These are phyloP conservation scores for Pterois miles DNA, from an alignment of 2,797 vertebrate genomes.

Conservation along the genomic window DNA sequence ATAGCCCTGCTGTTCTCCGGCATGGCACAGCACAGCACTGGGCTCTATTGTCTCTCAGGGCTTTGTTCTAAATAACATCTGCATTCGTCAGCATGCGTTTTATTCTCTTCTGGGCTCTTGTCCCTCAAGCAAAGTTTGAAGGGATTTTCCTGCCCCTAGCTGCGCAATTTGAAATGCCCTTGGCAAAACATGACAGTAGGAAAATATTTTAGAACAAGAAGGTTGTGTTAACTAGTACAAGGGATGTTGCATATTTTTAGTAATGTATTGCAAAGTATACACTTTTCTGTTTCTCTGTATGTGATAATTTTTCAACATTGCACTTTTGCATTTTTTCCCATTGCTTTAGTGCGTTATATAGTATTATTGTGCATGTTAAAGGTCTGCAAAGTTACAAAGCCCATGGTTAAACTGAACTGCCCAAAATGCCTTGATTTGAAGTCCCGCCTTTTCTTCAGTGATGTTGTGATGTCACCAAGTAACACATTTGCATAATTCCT, in stretches of 20 bases:
- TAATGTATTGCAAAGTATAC: slow-evolving; percentile 3
- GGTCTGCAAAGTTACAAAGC: too few species aligned
- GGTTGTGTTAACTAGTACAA: slow-evolving; percentile 31
- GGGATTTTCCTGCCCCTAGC: slow-evolving; percentile 74
- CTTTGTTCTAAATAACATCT: slow-evolving; percentile 80
- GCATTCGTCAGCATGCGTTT: slow-evolving; percentile 78
- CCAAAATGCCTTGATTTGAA: too few species aligned
- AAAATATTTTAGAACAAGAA: slow-evolving; percentile 40
- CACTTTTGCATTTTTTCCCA: background rate
- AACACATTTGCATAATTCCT: too few species aligned
- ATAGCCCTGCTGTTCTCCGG: slow-evolving; percentile 59
- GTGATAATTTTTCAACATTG: slow-evolving; percentile 11
- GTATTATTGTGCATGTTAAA: too few species aligned
- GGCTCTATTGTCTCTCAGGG: slow-evolving; percentile 68
- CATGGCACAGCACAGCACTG: slow-evolving; percentile 53
- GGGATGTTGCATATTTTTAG: slow-evolving; percentile 8
- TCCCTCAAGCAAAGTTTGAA: slow-evolving; percentile 69
- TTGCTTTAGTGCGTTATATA: too few species aligned
- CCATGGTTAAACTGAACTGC: too few species aligned
- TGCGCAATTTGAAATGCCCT: slow-evolving; percentile 67
- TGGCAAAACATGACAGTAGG: slow-evolving; percentile 59
- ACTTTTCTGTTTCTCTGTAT: background rate
- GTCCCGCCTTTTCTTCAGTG: too few species aligned
- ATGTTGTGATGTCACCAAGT: too few species aligned
- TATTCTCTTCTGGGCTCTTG: slow-evolving; percentile 64